A percentile compares a stretch with the other conserved stretches of the same genome.
phyloP scores from a whole-genome alignment of 1,140 invertebrate genomes.

The Brachionus paranguensis region DNA sequence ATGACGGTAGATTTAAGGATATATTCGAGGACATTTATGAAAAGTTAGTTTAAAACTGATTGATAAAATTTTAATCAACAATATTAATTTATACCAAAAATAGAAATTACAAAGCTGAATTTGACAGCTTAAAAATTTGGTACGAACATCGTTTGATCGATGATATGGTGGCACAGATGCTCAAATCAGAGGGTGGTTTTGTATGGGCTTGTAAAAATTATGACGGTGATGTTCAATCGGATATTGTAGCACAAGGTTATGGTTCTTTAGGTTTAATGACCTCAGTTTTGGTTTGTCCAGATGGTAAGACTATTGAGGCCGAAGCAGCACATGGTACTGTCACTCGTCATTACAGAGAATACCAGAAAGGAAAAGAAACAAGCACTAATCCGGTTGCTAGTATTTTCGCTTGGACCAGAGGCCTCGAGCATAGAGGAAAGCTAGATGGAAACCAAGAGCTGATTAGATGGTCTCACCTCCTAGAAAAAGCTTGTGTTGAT shows the following conservation, averaged over 20 bases:
- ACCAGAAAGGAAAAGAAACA: slow-evolving; percentile 51
- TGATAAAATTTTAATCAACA: not conserved
- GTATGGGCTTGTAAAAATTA: slow-evolving; percentile 99
- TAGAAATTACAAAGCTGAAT: slow-evolving; percentile 76
- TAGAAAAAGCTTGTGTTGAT: slow-evolving; percentile 77
- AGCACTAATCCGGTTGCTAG: slow-evolving; percentile 66
- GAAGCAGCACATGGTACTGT: slow-evolving; percentile 57
- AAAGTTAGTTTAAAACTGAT: slow-evolving; percentile 58
- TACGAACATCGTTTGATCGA: slow-evolving; percentile 98
- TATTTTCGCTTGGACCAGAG: slow-evolving; percentile 91
- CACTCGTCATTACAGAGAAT: slow-evolving; percentile 53
- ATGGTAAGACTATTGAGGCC: slow-evolving; percentile 57
- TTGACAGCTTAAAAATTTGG: slow-evolving; percentile 80
- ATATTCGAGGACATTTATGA: slow-evolving; percentile 98
- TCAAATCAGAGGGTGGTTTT: slow-evolving; percentile 96
- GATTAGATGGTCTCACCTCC: slow-evolving; percentile 54
- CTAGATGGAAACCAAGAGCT: slow-evolving; percentile 78
- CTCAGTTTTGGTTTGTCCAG: slow-evolving; percentile 55
- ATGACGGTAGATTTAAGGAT: slow-evolving; percentile 97
- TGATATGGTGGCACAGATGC: slow-evolving; percentile 96
- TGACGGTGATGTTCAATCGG: slow-evolving; percentile 96
- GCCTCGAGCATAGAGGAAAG: slow-evolving; percentile 82
- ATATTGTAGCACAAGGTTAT: slow-evolving; percentile 86
- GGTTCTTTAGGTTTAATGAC: slow-evolving; percentile 57
- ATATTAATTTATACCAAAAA: slow-evolving; percentile 33